Percentiles rank a stretch among this genome's conserved stretches.
Evolutionary conservation across 2,888 invertebrate genomes (phyloP).

Genomic region (Sminthurinus aureus): DNA sequence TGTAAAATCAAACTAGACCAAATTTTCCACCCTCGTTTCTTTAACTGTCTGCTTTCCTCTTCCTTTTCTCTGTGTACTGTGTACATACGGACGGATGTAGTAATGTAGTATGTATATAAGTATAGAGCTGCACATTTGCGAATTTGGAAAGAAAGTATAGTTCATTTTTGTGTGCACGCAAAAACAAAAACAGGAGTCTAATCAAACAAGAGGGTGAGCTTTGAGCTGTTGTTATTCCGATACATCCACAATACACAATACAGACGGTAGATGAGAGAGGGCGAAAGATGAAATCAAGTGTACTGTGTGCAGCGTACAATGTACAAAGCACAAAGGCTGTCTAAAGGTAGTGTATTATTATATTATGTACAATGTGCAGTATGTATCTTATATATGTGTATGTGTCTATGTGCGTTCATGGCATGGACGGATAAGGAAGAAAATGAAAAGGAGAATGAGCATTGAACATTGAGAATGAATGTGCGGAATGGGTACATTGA

Average conservation of each 20-base stretch:
- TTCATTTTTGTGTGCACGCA: constrained; percentile 56
- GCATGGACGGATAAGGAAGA: not conserved
- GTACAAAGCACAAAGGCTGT: not conserved
- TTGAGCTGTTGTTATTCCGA: too few species aligned
- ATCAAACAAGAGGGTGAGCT: constrained; percentile 42
- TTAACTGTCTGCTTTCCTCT: constrained; percentile 17
- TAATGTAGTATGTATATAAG: too few species aligned
- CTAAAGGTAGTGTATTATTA: not conserved
- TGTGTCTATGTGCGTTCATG: not conserved
- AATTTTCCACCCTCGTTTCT: constrained; percentile 15
- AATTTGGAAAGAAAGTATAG: constrained; percentile 50
- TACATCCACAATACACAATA: too few species aligned
- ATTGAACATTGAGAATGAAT: not conserved
- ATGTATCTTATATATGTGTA: not conserved
- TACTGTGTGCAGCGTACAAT: too few species aligned
- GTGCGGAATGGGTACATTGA: not conserved
- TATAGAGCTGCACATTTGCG: constrained; percentile 16
- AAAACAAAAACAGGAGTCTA: constrained; percentile 37
- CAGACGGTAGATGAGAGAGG: not conserved
- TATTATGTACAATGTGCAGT: not conserved
- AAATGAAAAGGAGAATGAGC: not conserved
- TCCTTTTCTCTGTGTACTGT: not conserved
- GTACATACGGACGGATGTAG: not conserved
- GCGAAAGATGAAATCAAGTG: not conserved
- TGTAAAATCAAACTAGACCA: constrained; percentile 18